Evolutionary conservation across 2,888 invertebrate genomes (phyloP).

Genomic region (Ferdinandea cuprea): DNA sequence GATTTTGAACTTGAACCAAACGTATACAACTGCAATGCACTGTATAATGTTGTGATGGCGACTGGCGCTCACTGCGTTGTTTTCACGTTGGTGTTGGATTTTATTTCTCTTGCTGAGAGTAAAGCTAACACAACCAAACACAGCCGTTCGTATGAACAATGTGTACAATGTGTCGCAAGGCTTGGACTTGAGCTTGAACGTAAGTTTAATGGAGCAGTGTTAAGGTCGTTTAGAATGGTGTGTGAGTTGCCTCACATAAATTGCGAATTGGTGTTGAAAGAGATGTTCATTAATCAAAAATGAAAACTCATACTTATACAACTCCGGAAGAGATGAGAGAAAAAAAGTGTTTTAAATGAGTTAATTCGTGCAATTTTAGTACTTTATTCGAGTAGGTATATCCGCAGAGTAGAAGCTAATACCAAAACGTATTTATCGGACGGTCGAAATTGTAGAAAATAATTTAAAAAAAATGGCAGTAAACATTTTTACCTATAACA

Average conservation of each 20-base stretch:
- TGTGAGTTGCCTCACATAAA: slow-evolving; percentile 48
- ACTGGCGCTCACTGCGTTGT: too few species aligned
- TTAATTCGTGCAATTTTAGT: not conserved
- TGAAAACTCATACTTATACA: slow-evolving; percentile 9
- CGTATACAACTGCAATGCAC: slow-evolving; percentile 47
- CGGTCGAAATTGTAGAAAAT: too few species aligned
- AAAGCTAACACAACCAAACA: not conserved
- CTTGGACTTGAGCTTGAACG: slow-evolving; percentile 74
- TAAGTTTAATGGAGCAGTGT: slow-evolving; percentile 73
- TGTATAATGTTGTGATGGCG: slow-evolving; percentile 5
- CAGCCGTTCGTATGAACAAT: not conserved
- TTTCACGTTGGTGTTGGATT: too few species aligned
- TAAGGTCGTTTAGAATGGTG: slow-evolving; percentile 67
- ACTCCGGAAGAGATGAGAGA: slow-evolving; percentile 57
- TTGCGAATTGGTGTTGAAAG: too few species aligned
- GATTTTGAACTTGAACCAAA: slow-evolving; percentile 75
- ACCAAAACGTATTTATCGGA: too few species aligned
- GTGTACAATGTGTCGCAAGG: slow-evolving; percentile 45
- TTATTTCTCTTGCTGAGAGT: slow-evolving; percentile 1
- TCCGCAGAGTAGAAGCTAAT: not conserved
- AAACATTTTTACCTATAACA: too few species aligned
- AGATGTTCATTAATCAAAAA: too few species aligned
- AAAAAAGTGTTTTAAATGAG: not conserved
- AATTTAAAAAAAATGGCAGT: too few species aligned
- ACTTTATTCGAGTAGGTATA: not conserved